A percentile compares a stretch with the other conserved stretches of the same genome.
These are phyloP conservation scores for Noctua janthina DNA, from an alignment of 2,888 invertebrate genomes.

Conservation along the genomic window DNA sequence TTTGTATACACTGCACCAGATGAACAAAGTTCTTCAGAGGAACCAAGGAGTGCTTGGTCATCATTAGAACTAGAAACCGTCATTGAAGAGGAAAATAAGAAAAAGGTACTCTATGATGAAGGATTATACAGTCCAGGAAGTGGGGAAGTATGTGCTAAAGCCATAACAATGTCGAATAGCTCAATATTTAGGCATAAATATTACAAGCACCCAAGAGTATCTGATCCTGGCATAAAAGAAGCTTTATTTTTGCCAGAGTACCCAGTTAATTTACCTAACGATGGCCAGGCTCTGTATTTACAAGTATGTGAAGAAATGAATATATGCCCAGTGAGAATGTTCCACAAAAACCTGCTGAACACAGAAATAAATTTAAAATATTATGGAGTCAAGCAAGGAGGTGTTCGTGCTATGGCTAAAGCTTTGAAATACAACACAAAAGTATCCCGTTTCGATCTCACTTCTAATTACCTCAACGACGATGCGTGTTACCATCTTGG, in stretches of 20 bases:
- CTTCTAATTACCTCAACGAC: constrained; percentile 74
- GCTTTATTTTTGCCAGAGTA: constrained; percentile 68
- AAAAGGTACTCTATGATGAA: constrained; percentile 59
- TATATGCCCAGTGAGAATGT: constrained; percentile 69
- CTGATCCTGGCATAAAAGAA: constrained; percentile 74
- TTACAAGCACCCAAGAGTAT: constrained; percentile 72
- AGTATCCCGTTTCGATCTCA: constrained; percentile 70
- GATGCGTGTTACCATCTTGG: constrained; percentile 77
- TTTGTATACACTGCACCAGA: constrained; percentile 15
- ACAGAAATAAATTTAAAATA: constrained; percentile 72
- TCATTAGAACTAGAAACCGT: constrained; percentile 67
- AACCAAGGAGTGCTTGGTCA: constrained; percentile 72
- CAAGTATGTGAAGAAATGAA: constrained; percentile 74
- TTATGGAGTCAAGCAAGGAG: constrained; percentile 71
- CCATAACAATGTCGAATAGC: constrained; percentile 72
- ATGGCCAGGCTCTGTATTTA: constrained; percentile 74
- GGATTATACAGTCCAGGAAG: constrained; percentile 72
- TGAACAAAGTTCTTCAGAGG: constrained; percentile 67
- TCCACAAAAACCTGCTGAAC: constrained; percentile 68
- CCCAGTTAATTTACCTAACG: constrained; percentile 66
- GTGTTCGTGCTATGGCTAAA: constrained; percentile 73
- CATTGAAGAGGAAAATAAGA: constrained; percentile 61
- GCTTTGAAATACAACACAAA: constrained; percentile 72
- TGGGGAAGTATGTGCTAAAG: constrained; percentile 72
- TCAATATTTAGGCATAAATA: constrained; percentile 67